Evolutionary conservation across 2,888 invertebrate genomes (phyloP).

Genomic region (Chouioia cunea): DNA sequence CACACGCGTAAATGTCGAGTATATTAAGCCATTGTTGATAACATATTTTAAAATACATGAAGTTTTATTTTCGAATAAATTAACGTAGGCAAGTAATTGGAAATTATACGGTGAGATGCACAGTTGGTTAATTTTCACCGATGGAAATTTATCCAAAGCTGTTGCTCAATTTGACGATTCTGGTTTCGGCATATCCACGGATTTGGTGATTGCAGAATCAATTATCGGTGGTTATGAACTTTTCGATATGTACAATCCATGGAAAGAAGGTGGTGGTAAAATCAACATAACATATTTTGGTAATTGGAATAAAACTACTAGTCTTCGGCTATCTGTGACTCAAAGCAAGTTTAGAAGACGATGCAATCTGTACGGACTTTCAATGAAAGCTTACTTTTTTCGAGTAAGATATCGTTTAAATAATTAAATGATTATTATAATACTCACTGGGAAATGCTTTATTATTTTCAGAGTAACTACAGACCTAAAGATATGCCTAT

Average conservation of each 20-base stretch:
- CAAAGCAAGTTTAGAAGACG: constrained; percentile 25
- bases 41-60: too few relatives aligned
- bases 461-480: constrained; percentile 22
- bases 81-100: background rate
- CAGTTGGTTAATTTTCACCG: constrained; percentile 17
- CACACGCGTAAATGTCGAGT: too few relatives aligned
- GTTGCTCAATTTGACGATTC: constrained; percentile 48
- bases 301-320: constrained; percentile 50
- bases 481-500: constrained; percentile 24
- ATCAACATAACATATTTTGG: constrained; percentile 56
- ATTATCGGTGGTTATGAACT: constrained; percentile 46
- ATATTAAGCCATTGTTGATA: too few relatives aligned
- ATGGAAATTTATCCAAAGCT: too few relatives aligned
- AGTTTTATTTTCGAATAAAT: background rate
- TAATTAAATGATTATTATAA: background rate
- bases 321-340: constrained; percentile 44
- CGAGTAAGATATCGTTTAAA: constrained; percentile 4
- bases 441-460: background rate
- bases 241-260: constrained; percentile 59
- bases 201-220: constrained; percentile 51
- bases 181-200: constrained; percentile 51
- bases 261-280: constrained; percentile 55
- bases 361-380: constrained; percentile 9
- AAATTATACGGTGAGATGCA: constrained; percentile 13
- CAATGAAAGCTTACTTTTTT: constrained; percentile 10